These are phyloP conservation scores for Neoitamus cyanurus DNA, from an alignment of 2,888 invertebrate species.

Conservation along the genomic window DNA sequence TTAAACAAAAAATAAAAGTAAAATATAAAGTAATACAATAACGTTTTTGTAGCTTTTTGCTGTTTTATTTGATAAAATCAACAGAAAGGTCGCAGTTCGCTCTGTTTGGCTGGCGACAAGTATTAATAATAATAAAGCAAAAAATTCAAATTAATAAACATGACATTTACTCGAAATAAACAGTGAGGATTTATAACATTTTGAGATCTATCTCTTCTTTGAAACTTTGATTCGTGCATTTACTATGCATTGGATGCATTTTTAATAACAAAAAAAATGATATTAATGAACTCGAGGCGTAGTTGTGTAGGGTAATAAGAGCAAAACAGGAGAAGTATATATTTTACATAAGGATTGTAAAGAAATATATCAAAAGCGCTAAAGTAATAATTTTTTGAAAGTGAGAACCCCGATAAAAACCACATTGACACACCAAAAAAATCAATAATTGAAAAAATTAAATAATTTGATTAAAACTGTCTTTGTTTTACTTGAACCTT, in stretches of 20 bases:
- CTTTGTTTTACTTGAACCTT: neutral
- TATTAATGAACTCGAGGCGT: neutral
- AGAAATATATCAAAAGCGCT: conserved; percentile 19
- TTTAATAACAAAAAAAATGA: neutral
- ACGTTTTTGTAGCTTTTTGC: conserved; percentile 13
- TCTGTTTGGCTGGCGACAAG: neutral
- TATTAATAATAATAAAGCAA: neutral
- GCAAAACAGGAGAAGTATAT: neutral
- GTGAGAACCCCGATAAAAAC: conserved; percentile 1
- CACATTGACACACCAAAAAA: neutral
- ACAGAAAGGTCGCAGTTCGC: neutral
- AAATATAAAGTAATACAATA: neutral
- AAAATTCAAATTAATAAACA: neutral
- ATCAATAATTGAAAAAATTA: neutral
- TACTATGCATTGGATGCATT: neutral
- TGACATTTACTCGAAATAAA: neutral
- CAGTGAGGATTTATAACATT: conserved; percentile 6
- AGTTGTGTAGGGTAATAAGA: neutral
- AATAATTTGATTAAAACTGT: neutral
- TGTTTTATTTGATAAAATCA: conserved; percentile 6
- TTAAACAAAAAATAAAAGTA: neutral
- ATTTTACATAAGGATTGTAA: conserved; percentile 30
- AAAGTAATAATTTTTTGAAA: conserved; percentile 13
- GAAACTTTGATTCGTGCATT: neutral
- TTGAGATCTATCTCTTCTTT: conserved; percentile 16